Base-by-base conservation (phyloP, 1,140 invertebrate genomes). In the Pogonomyrmex barbatus region DNA sequence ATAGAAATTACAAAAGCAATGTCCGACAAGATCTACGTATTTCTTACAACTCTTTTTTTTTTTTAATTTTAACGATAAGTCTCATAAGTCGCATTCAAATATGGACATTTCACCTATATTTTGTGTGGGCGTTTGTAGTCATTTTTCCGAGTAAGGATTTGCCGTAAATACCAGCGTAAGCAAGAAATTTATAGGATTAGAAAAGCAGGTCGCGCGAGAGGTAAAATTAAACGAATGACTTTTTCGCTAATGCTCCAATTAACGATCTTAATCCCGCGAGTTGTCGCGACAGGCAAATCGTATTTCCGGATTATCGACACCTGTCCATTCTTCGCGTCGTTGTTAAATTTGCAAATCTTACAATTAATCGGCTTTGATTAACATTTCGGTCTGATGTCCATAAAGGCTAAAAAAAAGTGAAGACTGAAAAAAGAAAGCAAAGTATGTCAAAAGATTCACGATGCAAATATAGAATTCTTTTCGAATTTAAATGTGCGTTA, bases 191-290 rank as follows among this genome's bases (percentile, higher is more conserved):
- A 73, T 73, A 75, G 45, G 68, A 50, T 83, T 73, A 73, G 79
- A 62, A 83, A 83, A 83, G 79, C 68, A 75, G 79, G 79, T 83
- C 79, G 68, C 47, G 54, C 42, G 54, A 73, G 12, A 83, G 12
- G 33, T 83, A 83, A 50, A 83, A 75, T 83, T 60, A 83, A 83
- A 75, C 54, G 68, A 2, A 75, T 42, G n/a, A 60, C 56, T 75
- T 83, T 73, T 83, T 83, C n/a, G 79, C 68, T 60, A 36, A 70
- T 24, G 78, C 30, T 83, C 79, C 42, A 83, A 83, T 83, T 83
- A 83, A 75, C 36, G 68, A 14, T 54, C 12, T 75, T 75, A 83
- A 83, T 83, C 68, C 68, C 42, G 54, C 39, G 79, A 83, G 42
- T 62, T 83, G 58, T 75, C 42, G 77, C 62, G 68, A 39, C n/a